phyloP scores from a whole-genome alignment of 2,888 invertebrate genomes.

The Carterocephalus palaemon region DNA sequence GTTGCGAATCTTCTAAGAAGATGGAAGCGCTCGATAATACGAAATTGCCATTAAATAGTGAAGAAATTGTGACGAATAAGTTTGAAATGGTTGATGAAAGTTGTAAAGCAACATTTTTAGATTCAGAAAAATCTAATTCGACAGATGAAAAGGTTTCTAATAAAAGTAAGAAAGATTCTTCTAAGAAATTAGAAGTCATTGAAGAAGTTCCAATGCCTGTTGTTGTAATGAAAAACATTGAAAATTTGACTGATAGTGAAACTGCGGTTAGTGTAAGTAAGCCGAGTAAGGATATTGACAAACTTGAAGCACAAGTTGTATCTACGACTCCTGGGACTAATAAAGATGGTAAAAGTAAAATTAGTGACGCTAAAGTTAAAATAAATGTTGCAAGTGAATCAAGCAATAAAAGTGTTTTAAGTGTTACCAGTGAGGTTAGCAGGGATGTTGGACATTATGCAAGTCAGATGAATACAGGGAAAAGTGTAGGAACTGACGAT shows the following conservation, averaged over 20 bases:
- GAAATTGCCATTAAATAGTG: background rate
- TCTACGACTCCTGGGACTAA: background rate
- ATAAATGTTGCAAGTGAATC: slow-evolving; percentile 25
- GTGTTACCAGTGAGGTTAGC: slow-evolving; percentile 8
- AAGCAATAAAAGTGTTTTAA: slow-evolving; percentile 23
- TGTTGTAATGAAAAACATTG: slow-evolving; percentile 1
- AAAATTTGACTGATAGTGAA: slow-evolving; percentile 14
- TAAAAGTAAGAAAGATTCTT: background rate
- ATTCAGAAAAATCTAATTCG: slow-evolving; percentile 2
- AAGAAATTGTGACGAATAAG: background rate
- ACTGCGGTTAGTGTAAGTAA: slow-evolving; percentile 11
- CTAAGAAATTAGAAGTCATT: slow-evolving; percentile 13
- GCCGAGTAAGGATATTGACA: background rate
- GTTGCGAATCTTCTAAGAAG: background rate
- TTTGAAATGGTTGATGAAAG: slow-evolving; percentile 4
- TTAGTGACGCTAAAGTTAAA: background rate
- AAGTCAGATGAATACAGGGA: slow-evolving; percentile 14
- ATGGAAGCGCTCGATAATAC: background rate
- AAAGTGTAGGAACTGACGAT: slow-evolving; percentile 15
- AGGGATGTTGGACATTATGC: slow-evolving; percentile 1
- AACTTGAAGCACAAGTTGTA: background rate
- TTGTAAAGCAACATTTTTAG: background rate
- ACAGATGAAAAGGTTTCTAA: background rate
- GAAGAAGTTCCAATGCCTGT: slow-evolving; percentile 16
- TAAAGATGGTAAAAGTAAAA: slow-evolving; percentile 17